Percentiles rank a stretch among this genome's conserved stretches.
These are phyloP conservation scores for Stomatorhinus walkeri DNA, from an alignment of 2,797 vertebrate species.

Conservation along the genomic window DNA sequence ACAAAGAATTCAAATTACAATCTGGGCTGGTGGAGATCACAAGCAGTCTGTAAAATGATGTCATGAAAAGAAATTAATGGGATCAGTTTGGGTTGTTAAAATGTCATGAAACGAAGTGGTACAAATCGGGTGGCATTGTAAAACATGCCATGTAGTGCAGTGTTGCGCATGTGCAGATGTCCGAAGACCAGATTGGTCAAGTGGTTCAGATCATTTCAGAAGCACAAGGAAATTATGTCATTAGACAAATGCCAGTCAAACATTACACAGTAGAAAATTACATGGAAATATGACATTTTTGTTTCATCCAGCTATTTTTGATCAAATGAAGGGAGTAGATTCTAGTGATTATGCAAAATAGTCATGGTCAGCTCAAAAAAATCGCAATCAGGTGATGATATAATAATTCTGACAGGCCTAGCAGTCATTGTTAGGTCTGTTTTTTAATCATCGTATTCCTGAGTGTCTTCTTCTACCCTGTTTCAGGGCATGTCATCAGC, in stretches of 20 bases:
- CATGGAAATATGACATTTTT: not conserved
- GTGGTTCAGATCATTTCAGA: not conserved
- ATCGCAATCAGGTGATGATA: not conserved
- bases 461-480: not conserved
- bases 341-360: not conserved
- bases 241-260: not conserved
- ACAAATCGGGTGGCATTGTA: not conserved
- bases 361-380: not conserved
- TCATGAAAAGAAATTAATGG: not conserved
- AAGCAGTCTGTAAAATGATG: not conserved
- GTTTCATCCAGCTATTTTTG: not conserved
- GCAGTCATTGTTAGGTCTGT: not conserved
- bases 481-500: conserved; percentile 48
- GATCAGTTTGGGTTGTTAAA: not conserved
- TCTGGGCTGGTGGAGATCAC: not conserved
- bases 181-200: not conserved
- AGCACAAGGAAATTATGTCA: not conserved
- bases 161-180: not conserved
- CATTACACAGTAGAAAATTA: not conserved
- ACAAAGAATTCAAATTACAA: not conserved
- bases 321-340: not conserved
- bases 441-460: not conserved
- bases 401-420: not conserved
- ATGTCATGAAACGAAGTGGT: not conserved
- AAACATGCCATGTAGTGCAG: not conserved